Evolutionary conservation across 2,888 invertebrate species (phyloP), one percentile per base, ranked within the genome.

Genomic region (Tenthredo distinguenda): DNA sequence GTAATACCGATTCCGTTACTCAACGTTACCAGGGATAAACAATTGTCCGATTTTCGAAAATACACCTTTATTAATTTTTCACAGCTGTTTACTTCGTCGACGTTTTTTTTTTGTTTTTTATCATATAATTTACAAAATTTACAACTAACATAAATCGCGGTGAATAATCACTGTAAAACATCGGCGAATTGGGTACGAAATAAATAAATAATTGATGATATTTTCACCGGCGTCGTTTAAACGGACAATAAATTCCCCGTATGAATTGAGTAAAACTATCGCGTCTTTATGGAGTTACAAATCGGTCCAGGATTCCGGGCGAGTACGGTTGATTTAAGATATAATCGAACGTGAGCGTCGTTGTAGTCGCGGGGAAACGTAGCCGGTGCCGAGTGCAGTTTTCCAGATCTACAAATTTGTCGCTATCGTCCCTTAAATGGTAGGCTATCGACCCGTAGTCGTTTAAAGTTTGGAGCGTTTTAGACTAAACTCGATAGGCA

Each of bases 291-390:
- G 91, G 91, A 89, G 90, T 88, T 91, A 91, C 92, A 91, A 92
- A 92, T 92, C 92, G 92, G 87, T 88, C 86, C 91, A 83, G 89
- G 91, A 93, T 92, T 92, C 92, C 92, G 90, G 90, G 90, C 92
- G 89, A 90, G 91, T 92, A 26, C 92, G 87, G 47, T 88, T 90
- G 91, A 92, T 92, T 92, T 90, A 90, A 91, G 90, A 92, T 91
- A 91, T 77, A 77, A 50, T 55, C 50, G 12, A 58, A 62, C 18
- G 21, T 26, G 40, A 21, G 15, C 43, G 15, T 26, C 4, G 18
- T 37, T 37, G 10, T 34, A 68, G 72, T 21, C n/a, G 12, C 6
- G 10, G 10, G 10, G 10, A 76, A 12, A 76, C 55, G 26, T 15
- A 62, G 1, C 26, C 31, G 31, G 6, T 7, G 6, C 21, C 12